Percentiles rank a stretch among this genome's conserved stretches.
Evolutionary conservation across 2,113 vertebrate genomes (phyloP).

Genomic region (Addax nasomaculatus): DNA sequence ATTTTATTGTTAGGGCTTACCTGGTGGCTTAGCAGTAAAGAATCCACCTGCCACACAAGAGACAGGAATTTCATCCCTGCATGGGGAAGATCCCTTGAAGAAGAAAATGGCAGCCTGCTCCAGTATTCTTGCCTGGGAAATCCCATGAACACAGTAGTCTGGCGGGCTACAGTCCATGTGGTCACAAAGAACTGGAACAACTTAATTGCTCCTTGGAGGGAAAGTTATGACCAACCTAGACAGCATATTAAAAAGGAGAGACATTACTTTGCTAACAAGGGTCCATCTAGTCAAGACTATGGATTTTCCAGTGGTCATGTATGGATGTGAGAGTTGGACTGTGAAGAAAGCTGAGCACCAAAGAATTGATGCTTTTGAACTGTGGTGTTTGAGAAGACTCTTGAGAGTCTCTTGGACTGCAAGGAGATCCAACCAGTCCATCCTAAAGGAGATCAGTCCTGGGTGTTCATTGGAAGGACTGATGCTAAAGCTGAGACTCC

Average conservation of each 20-base stretch:
- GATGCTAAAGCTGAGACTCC: background rate
- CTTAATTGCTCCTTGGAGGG: background rate
- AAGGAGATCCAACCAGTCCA: background rate
- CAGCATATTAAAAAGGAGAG: background rate
- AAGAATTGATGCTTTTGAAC: background rate
- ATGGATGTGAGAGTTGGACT: background rate
- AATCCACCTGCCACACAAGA: background rate
- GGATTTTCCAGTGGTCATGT: background rate
- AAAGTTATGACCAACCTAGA: background rate
- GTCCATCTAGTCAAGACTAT: background rate
- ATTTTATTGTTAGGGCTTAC: background rate
- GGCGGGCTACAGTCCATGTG: background rate
- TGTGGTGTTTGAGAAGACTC: background rate
- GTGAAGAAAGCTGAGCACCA: rapidly evolving
- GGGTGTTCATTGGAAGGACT: background rate
- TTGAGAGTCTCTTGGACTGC: background rate
- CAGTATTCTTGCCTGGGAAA: background rate
- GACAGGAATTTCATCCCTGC: background rate
- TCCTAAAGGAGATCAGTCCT: background rate
- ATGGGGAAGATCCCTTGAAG: background rate
- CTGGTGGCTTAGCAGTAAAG: background rate
- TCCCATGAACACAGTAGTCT: background rate
- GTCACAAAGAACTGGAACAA: background rate
- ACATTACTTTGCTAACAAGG: background rate
- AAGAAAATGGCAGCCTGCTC: background rate